Base-by-base conservation (phyloP, 2,113 vertebrate species). In the Pachypanchax playfairii region DNA sequence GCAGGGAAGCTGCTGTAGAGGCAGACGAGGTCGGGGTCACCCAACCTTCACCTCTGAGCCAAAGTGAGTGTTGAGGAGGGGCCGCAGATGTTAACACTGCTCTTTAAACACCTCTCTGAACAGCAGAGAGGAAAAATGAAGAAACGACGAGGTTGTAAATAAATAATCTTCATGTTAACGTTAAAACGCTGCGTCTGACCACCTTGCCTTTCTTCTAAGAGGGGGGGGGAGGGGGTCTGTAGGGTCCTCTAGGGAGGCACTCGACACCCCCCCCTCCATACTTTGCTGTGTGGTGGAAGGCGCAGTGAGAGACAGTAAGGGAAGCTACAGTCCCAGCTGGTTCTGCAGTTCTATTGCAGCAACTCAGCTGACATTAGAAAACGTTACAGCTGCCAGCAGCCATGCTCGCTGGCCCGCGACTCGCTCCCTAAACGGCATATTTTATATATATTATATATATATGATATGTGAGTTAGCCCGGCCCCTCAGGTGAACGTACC, bases 391-490 rank as follows among this genome's bases (percentile, higher is more conserved):
- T 73, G 82, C 87, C 86, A 70, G 87, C 73, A 77, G 88, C 86
- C 66, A 86, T 86, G 88, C 82, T 81, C 47, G 89, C 77, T 80
- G 90, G 82, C 42, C 39, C 62, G 84, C 80, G 79, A 64, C 90
- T 85, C 75, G 76, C 86, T 49, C 87, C 87, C 65, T 75, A 78
- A 84, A 91, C 57, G 89, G 88, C 91, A 92, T 92, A 91, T 92
- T 91, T 92, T 91, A 91, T 92, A 90, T 92, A 92, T 92, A 92
- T 92, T 92, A 88, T 92, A 92, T 92, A 92, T 92, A 92, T 92
- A 92, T 91, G 90, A 91, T 92, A 92, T 92, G 90, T 91, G 91
- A 92, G 90, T 91, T 91, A 91, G 88, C 90, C 91, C 87, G 88
- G 90, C 89, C 89, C 91, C 88, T 91, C 81, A 10, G 58, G 83